phyloP scores from a whole-genome alignment of 2,113 vertebrate species.

The Mobula hypostoma region DNA sequence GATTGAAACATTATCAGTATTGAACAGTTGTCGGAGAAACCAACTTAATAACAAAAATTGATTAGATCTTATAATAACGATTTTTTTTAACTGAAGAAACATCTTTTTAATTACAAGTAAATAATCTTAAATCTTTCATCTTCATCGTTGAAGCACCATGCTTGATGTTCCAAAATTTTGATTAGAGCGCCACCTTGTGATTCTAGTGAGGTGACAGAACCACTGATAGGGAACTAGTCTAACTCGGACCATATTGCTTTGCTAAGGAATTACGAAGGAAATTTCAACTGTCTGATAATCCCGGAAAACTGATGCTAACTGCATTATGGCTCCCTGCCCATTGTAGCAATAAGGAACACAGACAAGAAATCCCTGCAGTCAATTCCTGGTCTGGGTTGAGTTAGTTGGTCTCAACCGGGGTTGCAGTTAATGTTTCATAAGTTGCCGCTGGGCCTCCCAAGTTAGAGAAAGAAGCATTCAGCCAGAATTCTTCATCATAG shows the following conservation, averaged over 20 bases:
- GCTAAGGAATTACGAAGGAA: not conserved
- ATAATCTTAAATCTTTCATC: not conserved
- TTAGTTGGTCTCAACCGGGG: slow-evolving; percentile 5
- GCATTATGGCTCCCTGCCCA: slow-evolving; percentile 16
- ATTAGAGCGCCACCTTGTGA: slow-evolving; percentile 26
- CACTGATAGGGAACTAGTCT: not conserved
- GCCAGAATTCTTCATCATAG: slow-evolving; percentile 5
- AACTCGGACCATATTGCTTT: not conserved
- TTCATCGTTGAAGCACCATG: not conserved
- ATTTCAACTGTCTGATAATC: not conserved
- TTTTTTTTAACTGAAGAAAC: not conserved
- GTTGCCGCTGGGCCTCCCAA: not conserved
- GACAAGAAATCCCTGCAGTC: not conserved
- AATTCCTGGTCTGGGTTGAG: slow-evolving; percentile 19
- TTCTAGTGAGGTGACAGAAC: not conserved
- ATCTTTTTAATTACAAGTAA: not conserved
- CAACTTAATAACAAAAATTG: not conserved
- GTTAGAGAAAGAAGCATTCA: not conserved
- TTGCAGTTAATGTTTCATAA: not conserved
- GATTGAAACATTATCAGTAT: not conserved
- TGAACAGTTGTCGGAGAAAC: not conserved
- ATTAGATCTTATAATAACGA: not conserved
- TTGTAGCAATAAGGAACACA: not conserved
- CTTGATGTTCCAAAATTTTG: not conserved
- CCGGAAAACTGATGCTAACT: not conserved